Base-by-base conservation (phyloP, 2,113 vertebrate genomes). In the Carlito syrichta region DNA sequence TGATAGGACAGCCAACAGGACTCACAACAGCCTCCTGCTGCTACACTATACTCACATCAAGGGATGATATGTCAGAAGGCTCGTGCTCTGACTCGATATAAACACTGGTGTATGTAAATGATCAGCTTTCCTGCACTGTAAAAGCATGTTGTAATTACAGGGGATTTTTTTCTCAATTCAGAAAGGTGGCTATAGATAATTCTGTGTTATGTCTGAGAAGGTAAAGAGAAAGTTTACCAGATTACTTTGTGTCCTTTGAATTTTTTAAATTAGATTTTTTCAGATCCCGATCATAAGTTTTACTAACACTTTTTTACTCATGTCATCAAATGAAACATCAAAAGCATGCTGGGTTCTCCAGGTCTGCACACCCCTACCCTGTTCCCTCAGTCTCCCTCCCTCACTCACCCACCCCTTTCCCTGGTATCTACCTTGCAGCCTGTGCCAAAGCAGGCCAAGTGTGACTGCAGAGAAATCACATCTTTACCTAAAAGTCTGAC, bases 261-360 rank as follows among this genome's bases (percentile, higher is more conserved):
- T 66, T 66, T 35, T 66, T 66, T 35, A 66, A 66, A 66, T 35
- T 66, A 35, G 35, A 66, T 66, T 66, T 66, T 84, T n/a, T 81
- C 86, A 90, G 82, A 73, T 62, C 35, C n/a, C 45, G 35, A 40
- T 81, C 30, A 78, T n/a, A n/a, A 86, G 68, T 82, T 91, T 60
- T 74, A 43, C 56, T 58, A 45, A 92, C 54, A 93, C 69, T n/a
- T 90, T 87, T 32, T 58, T 76, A 87, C 9, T 16, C 40, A 54
- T 0, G 5, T 22, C 48, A 81, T 94, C 13, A n/a, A 85, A 95
- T 76, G 0, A 52, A 79, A 78, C 81, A 25, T 43, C 0, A 54
- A 50, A 77, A 89, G 14, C 38, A 74, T 69, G n/a, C n/a, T 52
- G n/a, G n/a, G n/a, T 91, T 96, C 87, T 56, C 62, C 89, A 94